Percentiles rank a stretch among this genome's conserved stretches.
Conservation (phyloP, 1,140 invertebrate species). For the Physella acuta region DNA sequence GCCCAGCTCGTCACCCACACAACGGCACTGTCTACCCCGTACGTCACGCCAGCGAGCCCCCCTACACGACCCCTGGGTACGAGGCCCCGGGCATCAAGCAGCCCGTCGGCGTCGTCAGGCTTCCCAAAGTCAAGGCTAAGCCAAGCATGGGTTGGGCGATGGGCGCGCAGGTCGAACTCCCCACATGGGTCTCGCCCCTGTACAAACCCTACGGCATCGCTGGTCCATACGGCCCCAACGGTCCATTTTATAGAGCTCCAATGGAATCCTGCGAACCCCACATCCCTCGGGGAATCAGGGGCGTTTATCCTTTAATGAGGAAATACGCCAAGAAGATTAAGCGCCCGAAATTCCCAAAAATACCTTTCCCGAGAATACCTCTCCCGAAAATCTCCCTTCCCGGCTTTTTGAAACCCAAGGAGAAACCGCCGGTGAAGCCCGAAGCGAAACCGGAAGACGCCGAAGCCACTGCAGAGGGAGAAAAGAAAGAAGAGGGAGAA, state of each 20-base stretch:
- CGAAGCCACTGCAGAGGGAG: too few relatives aligned
- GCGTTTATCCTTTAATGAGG: too few relatives aligned
- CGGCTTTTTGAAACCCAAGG: too few relatives aligned
- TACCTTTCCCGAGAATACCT: too few relatives aligned
- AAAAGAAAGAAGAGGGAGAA: too few relatives aligned
- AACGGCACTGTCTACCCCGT: background rate
- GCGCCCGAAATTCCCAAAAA: too few relatives aligned
- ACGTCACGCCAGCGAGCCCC: background rate
- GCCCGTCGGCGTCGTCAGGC: slow-evolving; percentile 4
- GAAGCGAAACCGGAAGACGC: too few relatives aligned
- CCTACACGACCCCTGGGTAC: slow-evolving; percentile 14
- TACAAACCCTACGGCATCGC: slow-evolving; percentile 16
- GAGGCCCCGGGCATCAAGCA: slow-evolving; percentile 1
- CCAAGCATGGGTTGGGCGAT: background rate
- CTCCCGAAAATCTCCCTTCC: too few relatives aligned
- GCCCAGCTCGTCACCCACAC: background rate
- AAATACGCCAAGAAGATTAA: too few relatives aligned
- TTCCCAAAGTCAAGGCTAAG: background rate
- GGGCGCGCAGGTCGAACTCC: background rate
- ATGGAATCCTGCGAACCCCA: background rate
- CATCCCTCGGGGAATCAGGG: too few relatives aligned
- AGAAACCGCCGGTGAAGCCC: too few relatives aligned
- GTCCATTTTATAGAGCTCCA: slow-evolving; percentile 2
- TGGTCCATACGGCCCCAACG: slow-evolving; percentile 11
- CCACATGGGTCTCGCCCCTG: slow-evolving; percentile 22